Evolutionary conservation across 2,888 invertebrate species (phyloP), one percentile per base, ranked within the genome.

Genomic region (Blera fallax): DNA sequence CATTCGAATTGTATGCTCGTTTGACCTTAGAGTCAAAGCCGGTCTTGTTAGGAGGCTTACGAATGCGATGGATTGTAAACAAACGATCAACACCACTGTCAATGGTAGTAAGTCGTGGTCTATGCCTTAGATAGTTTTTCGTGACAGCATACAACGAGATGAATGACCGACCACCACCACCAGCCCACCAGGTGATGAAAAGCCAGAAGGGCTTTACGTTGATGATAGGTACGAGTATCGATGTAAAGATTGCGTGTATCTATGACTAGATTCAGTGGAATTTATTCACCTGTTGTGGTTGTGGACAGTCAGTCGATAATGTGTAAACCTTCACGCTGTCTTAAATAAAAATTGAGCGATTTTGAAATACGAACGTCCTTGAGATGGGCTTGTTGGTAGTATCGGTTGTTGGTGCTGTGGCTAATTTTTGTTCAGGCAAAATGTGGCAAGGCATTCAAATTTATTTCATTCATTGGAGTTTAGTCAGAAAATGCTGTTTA

Each of bases 321-420:
- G 60, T 43, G 32, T 48, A 40, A 60, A 50, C 69, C 50, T 76
- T 76, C 76, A 67, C 76, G 58, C 76, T 76, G 58, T 76, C 76
- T 67, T 56, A 69, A 60, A 52, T 29, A 24, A 50, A 58, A 60
- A 50, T 62, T 69, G 45, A 77, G 29, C 50, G 77, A 69, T 77
- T 60, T 60, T 40, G 76, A 62, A 76, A 76, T 67, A 16, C 40
- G 16, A 67, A 40, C 58, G 77, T 50, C 77, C 77, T 77, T 65
- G 74, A 29, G 40, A 21, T 67, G 27, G 58, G 65, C 54, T 65
- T 64, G n/a, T 64, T 54, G 0, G n/a, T 54, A 40, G 14, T 54
- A 48, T 48, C 48, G 48, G 18, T 29, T 52, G 24, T 27, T 14
- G 40, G 40, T 40, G 40, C 52, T 3, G 7, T 29, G 11, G 2